Conservation (phyloP, 2,797 vertebrate genomes). For the Bradypodion pumilum region DNA sequence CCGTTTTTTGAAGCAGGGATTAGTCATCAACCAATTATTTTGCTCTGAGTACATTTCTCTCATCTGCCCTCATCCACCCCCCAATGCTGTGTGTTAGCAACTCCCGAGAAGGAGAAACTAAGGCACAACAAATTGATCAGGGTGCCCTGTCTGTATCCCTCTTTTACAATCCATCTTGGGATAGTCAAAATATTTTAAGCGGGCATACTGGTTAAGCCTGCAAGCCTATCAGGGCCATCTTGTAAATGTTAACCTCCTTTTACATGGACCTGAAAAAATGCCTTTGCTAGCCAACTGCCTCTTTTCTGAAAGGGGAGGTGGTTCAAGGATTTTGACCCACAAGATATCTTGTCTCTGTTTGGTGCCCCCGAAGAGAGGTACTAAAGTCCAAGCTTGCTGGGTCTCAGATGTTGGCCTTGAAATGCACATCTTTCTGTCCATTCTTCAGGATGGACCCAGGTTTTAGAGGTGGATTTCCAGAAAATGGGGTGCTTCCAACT, state of each 20-base stretch:
- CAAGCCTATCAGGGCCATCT: not conserved
- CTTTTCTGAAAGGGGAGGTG: not conserved
- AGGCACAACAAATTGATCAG: not conserved
- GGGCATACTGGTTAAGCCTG: not conserved
- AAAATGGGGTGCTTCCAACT: too few species aligned
- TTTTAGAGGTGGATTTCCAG: too few species aligned
- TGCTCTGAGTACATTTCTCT: conserved; percentile 32
- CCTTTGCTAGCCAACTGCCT: not conserved
- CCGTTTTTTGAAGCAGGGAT: conserved; percentile 50
- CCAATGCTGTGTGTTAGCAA: not conserved
- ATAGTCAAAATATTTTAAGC: not conserved
- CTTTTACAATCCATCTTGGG: not conserved
- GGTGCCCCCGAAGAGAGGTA: not conserved
- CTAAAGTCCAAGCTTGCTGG: too few species aligned
- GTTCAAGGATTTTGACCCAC: too few species aligned
- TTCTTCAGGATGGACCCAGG: too few species aligned
- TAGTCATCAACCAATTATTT: conserved; percentile 35
- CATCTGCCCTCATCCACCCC: not conserved
- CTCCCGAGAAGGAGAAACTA: conserved; percentile 18
- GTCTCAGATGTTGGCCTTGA: too few species aligned
- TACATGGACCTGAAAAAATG: not conserved
- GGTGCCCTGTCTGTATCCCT: conserved; percentile 2
- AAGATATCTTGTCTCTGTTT: not conserved
- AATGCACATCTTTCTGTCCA: too few species aligned
- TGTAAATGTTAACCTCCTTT: not conserved